These are phyloP conservation scores for Ginglymostoma cirratum DNA, from an alignment of 2,113 vertebrate species.

Conservation along the genomic window DNA sequence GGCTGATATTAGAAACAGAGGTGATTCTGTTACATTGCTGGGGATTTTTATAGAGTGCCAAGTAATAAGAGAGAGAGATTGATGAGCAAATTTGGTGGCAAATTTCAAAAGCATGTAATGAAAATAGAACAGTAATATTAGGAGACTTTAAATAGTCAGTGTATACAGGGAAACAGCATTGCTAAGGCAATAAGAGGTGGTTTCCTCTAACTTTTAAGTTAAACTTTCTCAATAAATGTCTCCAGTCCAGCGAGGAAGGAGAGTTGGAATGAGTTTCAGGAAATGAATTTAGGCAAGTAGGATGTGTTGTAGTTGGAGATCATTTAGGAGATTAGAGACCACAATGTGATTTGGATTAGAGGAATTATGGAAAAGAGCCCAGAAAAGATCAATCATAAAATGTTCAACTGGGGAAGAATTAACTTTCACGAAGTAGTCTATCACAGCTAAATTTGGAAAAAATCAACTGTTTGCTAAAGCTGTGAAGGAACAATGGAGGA, in stretches of 20 bases:
- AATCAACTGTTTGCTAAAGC: not conserved
- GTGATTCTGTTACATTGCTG: not conserved
- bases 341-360: no score
- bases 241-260: not conserved
- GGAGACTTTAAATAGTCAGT: not conserved
- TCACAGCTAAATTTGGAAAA: not conserved
- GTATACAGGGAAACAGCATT: not conserved
- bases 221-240: not conserved
- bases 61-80: not conserved
- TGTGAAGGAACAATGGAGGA: not conserved
- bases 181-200: not conserved
- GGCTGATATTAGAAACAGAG: not conserved
- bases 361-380: not conserved
- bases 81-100: not conserved
- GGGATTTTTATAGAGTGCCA: not conserved
- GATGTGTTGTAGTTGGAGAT: not conserved
- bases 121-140: not conserved
- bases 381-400: not conserved
- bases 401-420: not conserved
- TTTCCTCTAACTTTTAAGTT: not conserved
- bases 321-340: no score
- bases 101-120: not conserved
- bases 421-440: not conserved
- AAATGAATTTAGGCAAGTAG: not conserved
- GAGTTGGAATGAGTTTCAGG: not conserved